Evolutionary conservation across 2,797 vertebrate species (phyloP).

Genomic region (Tadarida brasiliensis): DNA sequence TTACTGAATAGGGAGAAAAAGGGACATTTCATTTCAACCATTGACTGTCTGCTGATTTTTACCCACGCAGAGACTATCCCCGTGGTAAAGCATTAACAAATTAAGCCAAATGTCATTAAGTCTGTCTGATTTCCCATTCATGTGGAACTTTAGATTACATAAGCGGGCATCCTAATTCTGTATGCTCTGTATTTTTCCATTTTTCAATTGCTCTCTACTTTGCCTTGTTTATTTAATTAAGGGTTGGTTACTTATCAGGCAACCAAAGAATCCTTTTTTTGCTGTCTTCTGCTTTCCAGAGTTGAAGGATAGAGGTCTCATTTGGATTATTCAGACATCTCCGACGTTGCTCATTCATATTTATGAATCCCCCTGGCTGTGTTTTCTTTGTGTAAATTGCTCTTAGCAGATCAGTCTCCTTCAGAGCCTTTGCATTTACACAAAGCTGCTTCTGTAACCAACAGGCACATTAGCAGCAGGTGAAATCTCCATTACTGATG

Average conservation of each 20-base stretch:
- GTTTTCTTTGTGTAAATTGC: constrained; percentile 17
- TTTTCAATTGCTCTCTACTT: constrained; percentile 62
- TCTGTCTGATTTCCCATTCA: constrained; percentile 46
- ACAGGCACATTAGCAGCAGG: neutral
- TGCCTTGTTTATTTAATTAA: constrained; percentile 61
- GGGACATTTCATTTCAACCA: neutral
- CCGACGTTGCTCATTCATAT: constrained; percentile 50
- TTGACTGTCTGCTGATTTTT: constrained; percentile 25
- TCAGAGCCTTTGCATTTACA: neutral
- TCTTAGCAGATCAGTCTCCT: constrained; percentile 1
- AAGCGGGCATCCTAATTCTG: neutral
- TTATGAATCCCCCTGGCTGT: neutral
- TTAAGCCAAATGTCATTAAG: constrained; percentile 62
- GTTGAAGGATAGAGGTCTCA: constrained; percentile 29
- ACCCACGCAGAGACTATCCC: neutral
- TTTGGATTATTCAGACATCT: constrained; percentile 18
- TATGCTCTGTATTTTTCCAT: constrained; percentile 50
- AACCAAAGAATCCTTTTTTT: neutral
- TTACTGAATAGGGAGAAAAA: neutral
- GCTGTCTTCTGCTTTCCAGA: neutral
- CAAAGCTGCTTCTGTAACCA: constrained; percentile 23
- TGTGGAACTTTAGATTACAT: constrained; percentile 36
- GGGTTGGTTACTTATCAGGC: constrained; percentile 53
- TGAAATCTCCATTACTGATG: constrained; percentile 25
- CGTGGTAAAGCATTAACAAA: constrained; percentile 64